phyloP scores from a whole-genome alignment of 2,113 vertebrate genomes.

The Phoenicopterus ruber region DNA sequence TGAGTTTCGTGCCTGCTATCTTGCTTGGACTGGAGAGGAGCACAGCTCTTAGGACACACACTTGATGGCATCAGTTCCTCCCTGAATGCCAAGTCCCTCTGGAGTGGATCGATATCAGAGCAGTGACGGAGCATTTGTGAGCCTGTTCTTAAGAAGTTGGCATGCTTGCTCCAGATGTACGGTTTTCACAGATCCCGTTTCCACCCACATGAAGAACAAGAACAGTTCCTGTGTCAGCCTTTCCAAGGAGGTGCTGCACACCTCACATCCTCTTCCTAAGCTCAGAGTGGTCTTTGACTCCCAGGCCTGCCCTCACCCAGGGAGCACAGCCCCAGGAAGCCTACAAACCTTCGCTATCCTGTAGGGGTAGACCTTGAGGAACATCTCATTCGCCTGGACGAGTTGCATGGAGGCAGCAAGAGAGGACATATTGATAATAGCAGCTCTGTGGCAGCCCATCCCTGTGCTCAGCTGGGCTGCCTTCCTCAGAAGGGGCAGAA shows the following conservation, averaged over 20 bases:
- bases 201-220: not conserved
- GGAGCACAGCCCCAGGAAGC: not conserved
- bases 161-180: not conserved
- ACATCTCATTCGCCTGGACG: slow-evolving; percentile 54
- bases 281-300: not conserved
- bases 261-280: not conserved
- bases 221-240: not conserved
- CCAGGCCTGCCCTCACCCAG: not conserved
- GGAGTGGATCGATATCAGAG: not conserved
- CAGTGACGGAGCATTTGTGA: not conserved
- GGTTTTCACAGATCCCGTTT: not conserved
- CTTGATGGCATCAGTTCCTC: not conserved
- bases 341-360: slow-evolving; percentile 66
- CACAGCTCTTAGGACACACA: not conserved
- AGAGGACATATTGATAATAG: slow-evolving; percentile 76
- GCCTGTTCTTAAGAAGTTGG: not conserved
- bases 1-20: not conserved
- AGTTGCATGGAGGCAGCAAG: slow-evolving; percentile 76
- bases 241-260: not conserved
- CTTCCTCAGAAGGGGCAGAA: slow-evolving; percentile 73
- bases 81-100: not conserved
- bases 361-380: slow-evolving; percentile 42
- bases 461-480: slow-evolving; percentile 66
- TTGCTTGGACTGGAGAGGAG: not conserved
- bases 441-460: slow-evolving; percentile 75